Percentiles rank a stretch among this genome's conserved stretches.
Conservation (phyloP, 2,797 vertebrate genomes). For the Eupleurogrammus muticus region DNA sequence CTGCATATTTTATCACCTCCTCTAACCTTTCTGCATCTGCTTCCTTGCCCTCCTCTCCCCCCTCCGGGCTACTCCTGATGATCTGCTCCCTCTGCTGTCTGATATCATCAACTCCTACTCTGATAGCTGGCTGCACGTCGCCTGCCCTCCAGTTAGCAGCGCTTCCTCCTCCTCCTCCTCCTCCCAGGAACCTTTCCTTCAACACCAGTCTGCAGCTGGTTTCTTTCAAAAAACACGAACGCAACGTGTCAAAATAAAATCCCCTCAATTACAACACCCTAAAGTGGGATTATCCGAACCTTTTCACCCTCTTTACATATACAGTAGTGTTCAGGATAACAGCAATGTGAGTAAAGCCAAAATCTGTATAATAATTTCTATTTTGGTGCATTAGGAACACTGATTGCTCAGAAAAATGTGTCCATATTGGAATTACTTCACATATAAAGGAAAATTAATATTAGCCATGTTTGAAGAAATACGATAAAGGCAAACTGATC, state of each 20-base stretch:
- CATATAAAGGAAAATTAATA: no score
- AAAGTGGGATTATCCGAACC: no score
- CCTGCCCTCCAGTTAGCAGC: constrained; percentile 39
- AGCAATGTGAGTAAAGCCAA: no score
- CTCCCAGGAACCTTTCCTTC: constrained; percentile 12
- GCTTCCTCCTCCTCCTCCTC: constrained; percentile 25
- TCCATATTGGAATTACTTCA: no score
- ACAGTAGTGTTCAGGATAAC: no score
- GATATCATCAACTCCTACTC: constrained; percentile 40
- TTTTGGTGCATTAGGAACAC: no score
- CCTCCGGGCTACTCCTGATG: constrained; percentile 32
- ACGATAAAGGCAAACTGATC: no score
- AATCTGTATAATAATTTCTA: no score
- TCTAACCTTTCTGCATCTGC: constrained; percentile 12
- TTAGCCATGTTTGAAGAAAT: no score
- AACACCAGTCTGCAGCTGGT: background rate
- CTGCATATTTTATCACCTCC: constrained; percentile 12
- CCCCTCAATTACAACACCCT: no score
- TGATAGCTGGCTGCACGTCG: constrained; percentile 36
- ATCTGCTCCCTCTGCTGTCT: constrained; percentile 54
- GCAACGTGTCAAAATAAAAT: background rate
- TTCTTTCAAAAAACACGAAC: constrained; percentile 12
- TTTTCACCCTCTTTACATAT: background rate
- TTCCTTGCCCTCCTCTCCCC: constrained; percentile 15
- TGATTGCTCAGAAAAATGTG: no score